Evolutionary conservation across 2,113 vertebrate genomes (phyloP), one percentile per base, ranked within the genome.

Genomic region (Oreochromis spilurus): DNA sequence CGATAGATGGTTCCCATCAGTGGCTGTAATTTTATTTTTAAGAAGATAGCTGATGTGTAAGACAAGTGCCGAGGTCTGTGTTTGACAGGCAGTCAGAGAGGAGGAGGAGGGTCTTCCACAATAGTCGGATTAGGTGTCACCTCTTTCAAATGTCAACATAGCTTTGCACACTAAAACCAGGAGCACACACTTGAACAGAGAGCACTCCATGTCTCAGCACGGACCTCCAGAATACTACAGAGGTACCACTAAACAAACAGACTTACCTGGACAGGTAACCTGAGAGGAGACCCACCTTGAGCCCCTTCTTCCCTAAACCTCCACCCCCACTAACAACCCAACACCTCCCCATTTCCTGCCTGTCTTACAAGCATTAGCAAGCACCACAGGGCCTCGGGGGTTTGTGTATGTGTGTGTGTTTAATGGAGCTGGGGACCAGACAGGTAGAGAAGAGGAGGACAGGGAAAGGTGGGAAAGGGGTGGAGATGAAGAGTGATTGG

Each of bases 221-320:
- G 96, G 96, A 96, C 93, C 92, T 92, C 94, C 89, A 88, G 91
- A 95, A 89, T 87, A 45, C 85, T 86, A 87, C 26, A 78, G 86
- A 91, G 92, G 85, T 91, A 93, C 93, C 84, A n/a, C 92, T 95
- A 97, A 97, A 96, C 94, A 97, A 97, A 97, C 84, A 72, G 89
- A 90, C 93, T 96, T 95, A 96, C 95, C 96, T 96, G 95, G 84
- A 43, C 91, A 95, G 94, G 96, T 96, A 97, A 97, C 92, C 85
- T 84, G 95, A 97, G 93, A 95, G 78, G 36, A 88, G 57, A 85
- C 75, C 87, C 84, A 88, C 88, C 80, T 93, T 86, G 85, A 89
- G 81, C 90, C 88, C 21, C 40, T 13, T 72, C 52, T 58, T 43
- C 55, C 45, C 26, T 40, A 45, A 57, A 75, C 70, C 7, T 50